Evolutionary conservation across 1,140 invertebrate species (phyloP).

Genomic region (Meteorus sp.): DNA sequence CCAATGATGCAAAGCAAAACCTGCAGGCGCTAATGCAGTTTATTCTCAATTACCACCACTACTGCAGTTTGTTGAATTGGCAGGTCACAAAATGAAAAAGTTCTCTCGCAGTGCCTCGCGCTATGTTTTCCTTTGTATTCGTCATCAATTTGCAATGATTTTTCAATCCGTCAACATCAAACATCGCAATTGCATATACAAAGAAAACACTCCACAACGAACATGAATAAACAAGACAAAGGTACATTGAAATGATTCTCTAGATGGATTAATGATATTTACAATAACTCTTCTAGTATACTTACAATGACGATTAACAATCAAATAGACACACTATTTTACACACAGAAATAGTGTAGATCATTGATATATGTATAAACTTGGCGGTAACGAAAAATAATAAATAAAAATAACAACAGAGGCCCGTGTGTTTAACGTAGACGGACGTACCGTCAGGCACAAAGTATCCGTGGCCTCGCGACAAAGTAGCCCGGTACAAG

Average conservation of each 20-base stretch:
- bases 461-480: slow-evolving; percentile 32
- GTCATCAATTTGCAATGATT: neutral
- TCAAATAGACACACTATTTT: no score
- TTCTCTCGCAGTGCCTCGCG: slow-evolving; percentile 3
- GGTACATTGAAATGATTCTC: no score
- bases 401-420: neutral
- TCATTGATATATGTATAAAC: no score
- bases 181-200: no score
- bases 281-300: no score
- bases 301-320: no score
- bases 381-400: neutral
- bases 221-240: no score
- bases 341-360: no score
- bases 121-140: neutral
- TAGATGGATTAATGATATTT: no score
- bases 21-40: neutral
- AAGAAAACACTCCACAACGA: no score
- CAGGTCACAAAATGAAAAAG: neutral
- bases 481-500: slow-evolving; percentile 41
- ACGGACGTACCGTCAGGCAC: slow-evolving; percentile 35
- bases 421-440: neutral
- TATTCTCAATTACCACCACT: neutral
- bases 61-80: neutral
- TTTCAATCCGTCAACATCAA: neutral
- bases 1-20: neutral